Evolutionary conservation across 92 coral and sea anemone genomes (phyloP), one percentile per base, ranked within the genome.

Genomic region (Isaurus tuberculatus): DNA sequence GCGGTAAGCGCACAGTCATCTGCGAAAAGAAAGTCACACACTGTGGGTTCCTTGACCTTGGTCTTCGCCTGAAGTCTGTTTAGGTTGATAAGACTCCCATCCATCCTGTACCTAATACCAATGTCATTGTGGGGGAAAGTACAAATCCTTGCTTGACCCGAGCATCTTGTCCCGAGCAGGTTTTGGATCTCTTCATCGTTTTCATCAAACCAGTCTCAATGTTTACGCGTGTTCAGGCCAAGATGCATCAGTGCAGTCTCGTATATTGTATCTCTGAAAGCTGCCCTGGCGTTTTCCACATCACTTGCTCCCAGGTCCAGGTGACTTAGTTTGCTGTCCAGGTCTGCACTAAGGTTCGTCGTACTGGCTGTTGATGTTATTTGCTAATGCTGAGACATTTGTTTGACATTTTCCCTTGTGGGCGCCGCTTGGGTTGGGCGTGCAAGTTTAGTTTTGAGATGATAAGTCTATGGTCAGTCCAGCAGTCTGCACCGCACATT

Each of bases 401-500:
- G 63, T 55, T 51, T n/a, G n/a, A n/a, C 5, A 9, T 51, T 51
- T 51, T 51, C 17, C 20, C 60, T 17, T 51, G 60, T 51, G 60
- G 60, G 60, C 60, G 67, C 3, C 67, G 67, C 67, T 63, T 63
- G 69, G 69, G 69, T 20, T 63, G 69, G 69, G 27, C 51, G n/a
- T n/a, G n/a, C n/a, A n/a, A n/a, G n/a, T n/a, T n/a, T n/a, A n/a
- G 42, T 36, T 36, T 36, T 36, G 42, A 36, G 42, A 36, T 8
- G 42, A 36, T 36, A 36, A 36, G 42, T 36, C 42, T n/a, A n/a
- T 36, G 42, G 42, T 36, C 42, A 36, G 42, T 36, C 42, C 42
- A 36, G 42, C 42, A 36, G 42, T 36, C 42, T 36, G 42, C 42
- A 8, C 42, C 42, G 8, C 4, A 36, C 42, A 36, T 36, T 36